A percentile compares a stretch with the other conserved stretches of the same genome.
Conservation (phyloP, 2,113 vertebrate genomes). For the Periophthalmodon schlosseri region DNA sequence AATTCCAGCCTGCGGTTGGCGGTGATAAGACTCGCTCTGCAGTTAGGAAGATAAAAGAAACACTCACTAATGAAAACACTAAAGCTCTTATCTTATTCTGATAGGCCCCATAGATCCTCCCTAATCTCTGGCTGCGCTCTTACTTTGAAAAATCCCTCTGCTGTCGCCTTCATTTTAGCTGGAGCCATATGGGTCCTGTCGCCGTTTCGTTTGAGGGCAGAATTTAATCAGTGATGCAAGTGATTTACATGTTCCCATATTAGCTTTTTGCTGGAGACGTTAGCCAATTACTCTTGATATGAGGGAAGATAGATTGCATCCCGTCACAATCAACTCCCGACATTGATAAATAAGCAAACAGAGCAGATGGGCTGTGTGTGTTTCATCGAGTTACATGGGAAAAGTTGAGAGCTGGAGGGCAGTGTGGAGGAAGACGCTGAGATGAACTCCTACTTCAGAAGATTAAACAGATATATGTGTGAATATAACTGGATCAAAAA, state of each 20-base stretch:
- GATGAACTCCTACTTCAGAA: background rate
- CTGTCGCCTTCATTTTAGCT: conserved; percentile 52
- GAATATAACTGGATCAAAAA: background rate
- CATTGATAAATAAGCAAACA: conserved; percentile 26
- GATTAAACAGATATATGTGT: background rate
- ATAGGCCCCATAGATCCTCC: conserved; percentile 69
- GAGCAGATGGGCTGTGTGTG: conserved; percentile 10
- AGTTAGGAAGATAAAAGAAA: conserved; percentile 73
- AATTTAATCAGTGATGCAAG: conserved; percentile 36
- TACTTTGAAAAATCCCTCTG: conserved; percentile 66
- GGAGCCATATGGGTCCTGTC: conserved; percentile 43
- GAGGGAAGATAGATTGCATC: conserved; percentile 33
- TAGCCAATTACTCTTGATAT: conserved; percentile 34
- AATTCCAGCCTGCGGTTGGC: conserved; percentile 69
- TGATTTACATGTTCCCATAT: conserved; percentile 37
- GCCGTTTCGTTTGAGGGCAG: conserved; percentile 25
- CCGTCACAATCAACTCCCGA: conserved; percentile 22
- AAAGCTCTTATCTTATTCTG: conserved; percentile 71
- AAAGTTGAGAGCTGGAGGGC: background rate
- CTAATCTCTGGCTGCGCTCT: conserved; percentile 48
- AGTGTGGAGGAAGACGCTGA: background rate
- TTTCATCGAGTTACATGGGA: conserved; percentile 12
- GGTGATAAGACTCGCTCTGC: conserved; percentile 68
- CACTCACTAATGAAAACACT: conserved; percentile 69
- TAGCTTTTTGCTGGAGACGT: conserved; percentile 12